A percentile compares a stretch with the other conserved stretches of the same genome.
Conservation (phyloP, 37 sponge, comb jelly and placozoan species). For the Aplysina aerophoba region DNA sequence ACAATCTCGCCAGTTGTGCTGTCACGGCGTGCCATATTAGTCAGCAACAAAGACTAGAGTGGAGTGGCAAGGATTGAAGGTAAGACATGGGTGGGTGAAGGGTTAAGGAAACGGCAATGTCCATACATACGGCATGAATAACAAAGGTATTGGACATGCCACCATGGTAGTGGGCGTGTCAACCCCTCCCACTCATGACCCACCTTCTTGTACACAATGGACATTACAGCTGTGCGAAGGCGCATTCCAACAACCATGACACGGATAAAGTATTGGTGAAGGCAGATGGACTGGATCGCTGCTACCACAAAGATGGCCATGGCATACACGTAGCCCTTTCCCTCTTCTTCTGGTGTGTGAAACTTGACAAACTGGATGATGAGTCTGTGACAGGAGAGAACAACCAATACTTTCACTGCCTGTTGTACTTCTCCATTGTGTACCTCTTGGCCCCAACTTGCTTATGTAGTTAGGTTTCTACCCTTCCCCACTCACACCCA, state of each 20-base stretch:
- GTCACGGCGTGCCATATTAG: slow-evolving; percentile 65
- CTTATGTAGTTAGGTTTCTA: too few relatives aligned
- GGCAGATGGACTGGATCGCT: slow-evolving; percentile 65
- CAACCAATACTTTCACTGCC: too few relatives aligned
- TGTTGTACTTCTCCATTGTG: too few relatives aligned
- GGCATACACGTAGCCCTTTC: slow-evolving; percentile 83
- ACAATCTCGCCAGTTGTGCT: slow-evolving; percentile 94
- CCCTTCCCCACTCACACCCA: too few relatives aligned
- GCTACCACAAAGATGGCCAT: slow-evolving; percentile 61
- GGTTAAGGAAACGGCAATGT: too few relatives aligned
- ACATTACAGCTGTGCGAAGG: slow-evolving; percentile 74
- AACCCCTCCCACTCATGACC: not conserved
- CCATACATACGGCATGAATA: too few relatives aligned
- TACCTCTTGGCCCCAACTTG: too few relatives aligned
- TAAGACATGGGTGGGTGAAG: too few relatives aligned
- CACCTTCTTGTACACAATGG: slow-evolving; percentile 89
- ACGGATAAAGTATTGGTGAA: slow-evolving; percentile 86
- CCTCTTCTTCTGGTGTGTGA: slow-evolving; percentile 36
- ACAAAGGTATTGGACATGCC: too few relatives aligned
- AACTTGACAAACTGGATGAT: slow-evolving; percentile 56
- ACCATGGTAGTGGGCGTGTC: too few relatives aligned
- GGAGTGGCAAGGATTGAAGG: not conserved
- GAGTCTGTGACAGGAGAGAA: slow-evolving; percentile 34
- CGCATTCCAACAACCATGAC: slow-evolving; percentile 73
- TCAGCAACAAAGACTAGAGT: slow-evolving; percentile 84